A percentile compares a stretch with the other conserved stretches of the same genome.
These are phyloP conservation scores for Chaetorhynchus papuensis DNA, from an alignment of 2,113 vertebrate species.

Conservation along the genomic window DNA sequence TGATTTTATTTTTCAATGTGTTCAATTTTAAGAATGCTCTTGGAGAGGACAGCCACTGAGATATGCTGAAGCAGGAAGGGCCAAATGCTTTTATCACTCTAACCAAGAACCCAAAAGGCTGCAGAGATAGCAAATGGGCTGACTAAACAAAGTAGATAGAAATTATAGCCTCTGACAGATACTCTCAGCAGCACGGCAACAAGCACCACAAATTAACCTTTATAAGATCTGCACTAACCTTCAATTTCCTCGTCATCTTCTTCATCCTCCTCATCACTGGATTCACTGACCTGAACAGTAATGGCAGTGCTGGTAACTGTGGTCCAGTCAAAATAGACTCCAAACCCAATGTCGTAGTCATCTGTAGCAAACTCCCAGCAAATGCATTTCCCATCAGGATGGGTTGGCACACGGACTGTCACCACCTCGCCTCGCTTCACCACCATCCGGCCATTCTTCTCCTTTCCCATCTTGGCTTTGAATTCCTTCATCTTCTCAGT, in stretches of 20 bases:
- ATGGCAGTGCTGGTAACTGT: constrained; percentile 88
- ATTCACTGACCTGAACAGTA: constrained; percentile 96
- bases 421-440: constrained; percentile 94
- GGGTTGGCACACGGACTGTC: constrained; percentile 91
- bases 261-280: constrained; percentile 96
- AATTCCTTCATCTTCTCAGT: constrained; percentile 88
- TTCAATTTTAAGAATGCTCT: not conserved
- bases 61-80: not conserved
- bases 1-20: not conserved
- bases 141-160: not conserved
- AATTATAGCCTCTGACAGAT: not conserved
- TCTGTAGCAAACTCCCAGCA: constrained; percentile 99
- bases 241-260: constrained; percentile 86
- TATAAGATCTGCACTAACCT: constrained; percentile 69
- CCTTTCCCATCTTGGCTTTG: constrained; percentile 85
- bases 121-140: not conserved
- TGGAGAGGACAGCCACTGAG: not conserved
- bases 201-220: not conserved
- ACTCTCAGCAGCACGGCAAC: not conserved
- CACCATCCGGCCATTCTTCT: constrained; percentile 88
- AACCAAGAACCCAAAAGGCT: not conserved
- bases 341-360: constrained; percentile 95
- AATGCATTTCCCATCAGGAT: constrained; percentile 88
- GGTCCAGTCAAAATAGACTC: constrained; percentile 97
- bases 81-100: not conserved